Base-by-base conservation (phyloP, 92 coral and sea anemone species). In the Palythoa grandis region DNA sequence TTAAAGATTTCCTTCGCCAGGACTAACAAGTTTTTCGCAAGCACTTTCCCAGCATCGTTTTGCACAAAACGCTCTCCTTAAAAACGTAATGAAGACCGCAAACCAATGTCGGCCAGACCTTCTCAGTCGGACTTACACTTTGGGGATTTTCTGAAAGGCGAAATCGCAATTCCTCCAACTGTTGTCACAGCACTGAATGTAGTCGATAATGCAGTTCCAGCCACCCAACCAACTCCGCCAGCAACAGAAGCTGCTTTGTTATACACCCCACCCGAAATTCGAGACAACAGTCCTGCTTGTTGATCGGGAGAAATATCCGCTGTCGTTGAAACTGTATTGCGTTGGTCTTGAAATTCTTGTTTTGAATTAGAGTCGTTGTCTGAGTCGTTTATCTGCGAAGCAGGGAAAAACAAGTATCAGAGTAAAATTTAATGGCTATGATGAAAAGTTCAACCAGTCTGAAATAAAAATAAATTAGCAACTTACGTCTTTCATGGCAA, bases 211-310 rank as follows among this genome's bases (percentile, higher is more conserved):
- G 98, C 98, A 9, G 98, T 93, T 10, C 99, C 99, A 53, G 99
- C 98, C 1, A 96, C 88, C 99, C 98, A 96, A 19, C 98, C 96
- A 79, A 96, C 98, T 79, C 99, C 99, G 35, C 99, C 99, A 70
- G 91, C 98, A 0, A 95, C 99, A 22, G 92, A 88, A 7, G 98
- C 94, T 3, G 99, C 96, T 79, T 95, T 95, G 84, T 72, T 92
- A 63, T 92, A 91, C 68, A 95, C 99, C 3, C 96, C 98, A 43
- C 99, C 99, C 38, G 99, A 96, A 22, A 96, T 77, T 60, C 94
- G 92, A 92, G 93, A 92, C 79, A 96, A 63, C 78, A 96, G 85
- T 5, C 96, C 98, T 60, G 93, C 87, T 78, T 90, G 95, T 39
- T 72, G 88, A 39, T 88, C 91, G 5, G 86, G 69, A 29, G 86